Percentiles rank a stretch among this genome's conserved stretches.
Evolutionary conservation across 2,113 vertebrate species (phyloP).

Genomic region (Castor canadensis): DNA sequence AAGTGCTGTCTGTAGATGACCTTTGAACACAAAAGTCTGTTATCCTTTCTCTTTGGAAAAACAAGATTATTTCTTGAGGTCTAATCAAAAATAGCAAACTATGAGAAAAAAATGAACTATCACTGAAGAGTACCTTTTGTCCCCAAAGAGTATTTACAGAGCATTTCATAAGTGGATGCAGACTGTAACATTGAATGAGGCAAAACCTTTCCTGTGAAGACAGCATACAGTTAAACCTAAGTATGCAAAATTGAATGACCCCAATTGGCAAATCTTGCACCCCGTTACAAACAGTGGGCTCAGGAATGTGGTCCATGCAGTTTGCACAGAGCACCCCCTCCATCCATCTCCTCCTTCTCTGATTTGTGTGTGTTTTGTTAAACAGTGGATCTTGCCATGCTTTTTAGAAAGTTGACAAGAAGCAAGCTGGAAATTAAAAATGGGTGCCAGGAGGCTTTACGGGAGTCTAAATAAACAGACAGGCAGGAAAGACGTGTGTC

Average conservation of each 20-base stretch:
- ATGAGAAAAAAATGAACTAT: constrained; percentile 11
- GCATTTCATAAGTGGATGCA: constrained; percentile 29
- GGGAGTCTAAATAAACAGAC: constrained; percentile 68
- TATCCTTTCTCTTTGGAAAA: constrained; percentile 1
- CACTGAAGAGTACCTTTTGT: not conserved
- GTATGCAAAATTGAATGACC: not conserved
- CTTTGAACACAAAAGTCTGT: constrained; percentile 34
- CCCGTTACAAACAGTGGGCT: constrained; percentile 41
- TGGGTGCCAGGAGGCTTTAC: constrained; percentile 64
- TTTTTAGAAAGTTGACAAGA: constrained; percentile 75
- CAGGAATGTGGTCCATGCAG: constrained; percentile 6
- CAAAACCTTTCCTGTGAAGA: not conserved
- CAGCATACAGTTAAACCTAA: not conserved
- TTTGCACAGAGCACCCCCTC: not conserved
- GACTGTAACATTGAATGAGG: not conserved
- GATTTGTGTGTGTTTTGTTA: constrained; percentile 74
- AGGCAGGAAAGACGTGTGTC: constrained; percentile 73
- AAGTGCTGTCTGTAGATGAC: not conserved
- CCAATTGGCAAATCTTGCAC: not conserved
- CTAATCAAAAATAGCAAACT: constrained; percentile 41
- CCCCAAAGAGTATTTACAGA: not conserved
- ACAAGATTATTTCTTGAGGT: constrained; percentile 2
- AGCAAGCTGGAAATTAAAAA: constrained; percentile 70
- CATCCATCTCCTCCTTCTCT: constrained; percentile 58
- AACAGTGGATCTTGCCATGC: constrained; percentile 58